A percentile compares a stretch with the other conserved stretches of the same genome.
These are phyloP conservation scores for Hyposoter dolosus DNA, from an alignment of 2,888 invertebrate genomes.

Conservation along the genomic window DNA sequence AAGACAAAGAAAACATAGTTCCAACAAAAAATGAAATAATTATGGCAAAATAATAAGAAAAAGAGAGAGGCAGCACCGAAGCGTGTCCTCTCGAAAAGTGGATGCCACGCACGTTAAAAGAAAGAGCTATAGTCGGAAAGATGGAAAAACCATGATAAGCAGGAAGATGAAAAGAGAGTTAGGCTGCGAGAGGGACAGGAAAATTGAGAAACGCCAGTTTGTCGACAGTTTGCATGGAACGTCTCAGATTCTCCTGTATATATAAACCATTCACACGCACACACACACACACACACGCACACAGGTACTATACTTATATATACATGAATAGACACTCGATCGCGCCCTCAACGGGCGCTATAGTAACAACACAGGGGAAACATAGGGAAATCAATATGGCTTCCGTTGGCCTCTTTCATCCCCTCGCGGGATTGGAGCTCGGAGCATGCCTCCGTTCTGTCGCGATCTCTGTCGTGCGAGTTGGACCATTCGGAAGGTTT, in stretches of 20 bases:
- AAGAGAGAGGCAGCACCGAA: too few species aligned
- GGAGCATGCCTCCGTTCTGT: conserved; percentile 53
- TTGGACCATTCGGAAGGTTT: conserved; percentile 37
- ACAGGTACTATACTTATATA: not conserved
- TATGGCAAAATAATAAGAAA: too few species aligned
- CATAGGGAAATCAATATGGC: conserved; percentile 86
- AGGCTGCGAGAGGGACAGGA: not conserved
- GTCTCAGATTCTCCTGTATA: not conserved
- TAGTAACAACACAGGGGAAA: conserved; percentile 85
- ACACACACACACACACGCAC: not conserved
- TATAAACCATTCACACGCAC: not conserved
- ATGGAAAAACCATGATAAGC: not conserved
- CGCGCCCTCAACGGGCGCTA: conserved; percentile 83
- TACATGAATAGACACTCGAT: conserved; percentile 78
- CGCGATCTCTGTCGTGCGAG: conserved; percentile 61
- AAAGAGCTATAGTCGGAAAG: not conserved
- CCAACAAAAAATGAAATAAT: too few species aligned
- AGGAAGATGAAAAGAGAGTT: not conserved
- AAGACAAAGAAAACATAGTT: too few species aligned
- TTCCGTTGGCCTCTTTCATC: conserved; percentile 83
- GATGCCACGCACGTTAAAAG: too few species aligned
- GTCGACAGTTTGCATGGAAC: conserved; percentile 1
- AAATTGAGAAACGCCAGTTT: not conserved
- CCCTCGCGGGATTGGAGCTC: conserved; percentile 68
- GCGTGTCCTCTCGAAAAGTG: too few species aligned